Conservation (phyloP, 2,113 vertebrate species). For the Chaenocephalus aceratus region DNA sequence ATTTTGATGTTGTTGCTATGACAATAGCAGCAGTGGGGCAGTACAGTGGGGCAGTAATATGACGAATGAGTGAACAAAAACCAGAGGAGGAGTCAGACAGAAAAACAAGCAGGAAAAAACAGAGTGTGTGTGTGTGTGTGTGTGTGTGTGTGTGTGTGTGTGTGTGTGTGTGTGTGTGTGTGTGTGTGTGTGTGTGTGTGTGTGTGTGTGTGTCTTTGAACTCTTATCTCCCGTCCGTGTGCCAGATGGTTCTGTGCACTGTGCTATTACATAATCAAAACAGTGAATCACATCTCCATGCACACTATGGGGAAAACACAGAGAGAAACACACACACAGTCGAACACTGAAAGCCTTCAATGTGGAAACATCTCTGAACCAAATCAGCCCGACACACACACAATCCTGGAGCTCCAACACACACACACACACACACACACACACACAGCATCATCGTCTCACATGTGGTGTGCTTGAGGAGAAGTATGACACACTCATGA, state of each 20-base stretch:
- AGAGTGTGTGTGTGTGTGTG: conserved; percentile 23
- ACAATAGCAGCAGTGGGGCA: conserved; percentile 36
- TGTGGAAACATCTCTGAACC: conserved; percentile 23
- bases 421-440: neutral
- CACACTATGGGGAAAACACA: conserved; percentile 15
- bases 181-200: conserved; percentile 31
- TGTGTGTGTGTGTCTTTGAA: conserved; percentile 54
- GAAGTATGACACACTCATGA: conserved; percentile 10
- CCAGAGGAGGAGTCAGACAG: conserved; percentile 35
- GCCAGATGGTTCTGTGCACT: conserved; percentile 79
- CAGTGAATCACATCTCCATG: conserved; percentile 54
- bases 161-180: conserved; percentile 17
- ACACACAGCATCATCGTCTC: neutral
- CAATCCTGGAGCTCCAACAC: conserved; percentile 1
- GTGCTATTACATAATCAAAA: conserved; percentile 78
- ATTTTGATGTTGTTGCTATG: conserved; percentile 62
- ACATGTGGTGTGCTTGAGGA: conserved; percentile 7
- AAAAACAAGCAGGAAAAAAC: conserved; percentile 41
- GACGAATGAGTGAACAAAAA: conserved; percentile 28
- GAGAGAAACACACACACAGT: conserved; percentile 13
- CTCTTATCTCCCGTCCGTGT: conserved; percentile 70
- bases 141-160: conserved; percentile 16
- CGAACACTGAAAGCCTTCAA: conserved; percentile 17
- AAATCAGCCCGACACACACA: conserved; percentile 12
- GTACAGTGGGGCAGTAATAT: conserved; percentile 4